These are phyloP conservation scores for Cydia fagiglandana DNA, from an alignment of 1,140 invertebrate species.

Conservation along the genomic window DNA sequence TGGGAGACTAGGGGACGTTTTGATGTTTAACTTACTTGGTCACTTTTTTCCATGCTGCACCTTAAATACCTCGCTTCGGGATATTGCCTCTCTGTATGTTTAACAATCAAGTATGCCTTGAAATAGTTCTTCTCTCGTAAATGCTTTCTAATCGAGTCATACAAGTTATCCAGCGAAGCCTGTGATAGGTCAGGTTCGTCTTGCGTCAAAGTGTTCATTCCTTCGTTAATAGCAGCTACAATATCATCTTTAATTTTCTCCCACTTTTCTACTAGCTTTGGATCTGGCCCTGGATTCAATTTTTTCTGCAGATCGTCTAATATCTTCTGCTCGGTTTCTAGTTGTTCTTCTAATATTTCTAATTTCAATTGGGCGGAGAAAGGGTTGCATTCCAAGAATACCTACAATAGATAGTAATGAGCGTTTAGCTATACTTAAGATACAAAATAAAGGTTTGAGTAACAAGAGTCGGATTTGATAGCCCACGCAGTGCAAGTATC, in stretches of 20 bases:
- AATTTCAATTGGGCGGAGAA: constrained; percentile 83
- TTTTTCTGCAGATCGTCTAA: constrained; percentile 81
- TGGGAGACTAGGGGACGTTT: background rate
- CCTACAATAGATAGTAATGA: constrained; percentile 49
- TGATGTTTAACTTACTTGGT: constrained; percentile 59
- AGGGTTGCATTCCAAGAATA: constrained; percentile 89
- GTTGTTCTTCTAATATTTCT: constrained; percentile 80
- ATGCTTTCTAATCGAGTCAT: constrained; percentile 65
- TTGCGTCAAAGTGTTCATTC: constrained; percentile 70
- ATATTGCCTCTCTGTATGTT: constrained; percentile 71
- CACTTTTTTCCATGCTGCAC: constrained; percentile 73
- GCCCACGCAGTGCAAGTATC: no score
- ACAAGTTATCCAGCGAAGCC: constrained; percentile 67
- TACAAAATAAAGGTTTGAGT: no score
- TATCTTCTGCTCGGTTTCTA: constrained; percentile 80
- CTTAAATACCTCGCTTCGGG: constrained; percentile 73
- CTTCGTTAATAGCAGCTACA: constrained; percentile 61
- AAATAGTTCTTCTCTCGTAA: constrained; percentile 68
- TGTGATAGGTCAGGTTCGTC: constrained; percentile 72
- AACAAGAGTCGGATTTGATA: no score
- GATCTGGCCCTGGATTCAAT: constrained; percentile 71
- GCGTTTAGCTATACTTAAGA: background rate
- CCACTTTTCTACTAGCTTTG: constrained; percentile 68
- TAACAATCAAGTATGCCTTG: constrained; percentile 73
- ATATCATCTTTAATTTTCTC: constrained; percentile 70